A percentile compares a stretch with the other conserved stretches of the same genome.
Evolutionary conservation across 2,888 invertebrate species (phyloP).

Genomic region (Synanthedon myopaeformis): DNA sequence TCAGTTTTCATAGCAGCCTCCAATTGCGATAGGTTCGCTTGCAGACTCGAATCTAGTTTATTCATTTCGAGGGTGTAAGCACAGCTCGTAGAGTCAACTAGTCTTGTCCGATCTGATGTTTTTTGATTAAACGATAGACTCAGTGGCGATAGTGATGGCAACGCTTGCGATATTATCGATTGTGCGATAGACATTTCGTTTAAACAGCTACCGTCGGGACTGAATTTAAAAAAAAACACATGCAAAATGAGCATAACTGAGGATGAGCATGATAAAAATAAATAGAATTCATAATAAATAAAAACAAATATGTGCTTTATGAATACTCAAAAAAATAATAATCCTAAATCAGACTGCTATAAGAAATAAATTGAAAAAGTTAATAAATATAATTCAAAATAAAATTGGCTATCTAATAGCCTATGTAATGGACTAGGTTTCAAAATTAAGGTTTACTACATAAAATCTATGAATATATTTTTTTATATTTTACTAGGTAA

Average conservation of each 20-base stretch:
- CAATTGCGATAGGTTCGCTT: constrained; percentile 36
- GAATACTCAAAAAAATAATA: too few species aligned
- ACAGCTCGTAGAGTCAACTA: constrained; percentile 42
- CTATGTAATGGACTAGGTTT: too few species aligned
- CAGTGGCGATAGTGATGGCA: constrained; percentile 59
- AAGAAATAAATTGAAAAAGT: too few species aligned
- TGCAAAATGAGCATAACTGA: constrained; percentile 9
- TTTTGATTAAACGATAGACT: constrained; percentile 58
- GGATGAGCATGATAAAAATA: too few species aligned
- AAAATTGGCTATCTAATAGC: too few species aligned
- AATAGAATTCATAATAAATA: too few species aligned
- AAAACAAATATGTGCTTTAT: too few species aligned
- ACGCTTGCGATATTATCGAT: constrained; percentile 68
- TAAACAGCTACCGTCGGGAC: constrained; percentile 67
- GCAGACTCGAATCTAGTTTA: constrained; percentile 34
- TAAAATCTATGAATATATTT: too few species aligned
- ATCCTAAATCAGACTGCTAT: too few species aligned
- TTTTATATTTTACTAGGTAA: too few species aligned
- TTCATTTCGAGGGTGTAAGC: constrained; percentile 45
- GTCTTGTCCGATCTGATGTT: constrained; percentile 56
- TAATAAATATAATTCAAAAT: too few species aligned
- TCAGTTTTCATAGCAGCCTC: constrained; percentile 29
- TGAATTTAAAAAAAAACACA: constrained; percentile 22
- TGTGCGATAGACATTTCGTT: constrained; percentile 66
- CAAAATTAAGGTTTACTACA: too few species aligned